These are phyloP conservation scores for Psilanteris sp. DNA, from an alignment of 1,140 invertebrate species.

Conservation along the genomic window DNA sequence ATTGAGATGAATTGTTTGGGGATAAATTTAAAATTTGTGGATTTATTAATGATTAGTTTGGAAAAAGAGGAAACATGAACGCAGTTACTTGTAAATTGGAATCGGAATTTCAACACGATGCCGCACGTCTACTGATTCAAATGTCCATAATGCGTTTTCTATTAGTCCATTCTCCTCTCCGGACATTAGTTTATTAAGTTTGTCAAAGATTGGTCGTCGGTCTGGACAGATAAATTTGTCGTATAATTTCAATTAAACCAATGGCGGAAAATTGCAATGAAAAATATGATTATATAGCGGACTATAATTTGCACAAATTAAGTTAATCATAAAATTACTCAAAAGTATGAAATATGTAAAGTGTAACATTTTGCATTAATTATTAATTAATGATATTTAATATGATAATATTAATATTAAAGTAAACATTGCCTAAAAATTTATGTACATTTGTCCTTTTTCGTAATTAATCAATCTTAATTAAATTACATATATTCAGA, in stretches of 20 bases:
- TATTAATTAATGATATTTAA: no score
- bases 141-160: constrained; percentile 29
- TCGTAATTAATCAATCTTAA: no score
- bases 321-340: no score
- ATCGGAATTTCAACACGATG: background rate
- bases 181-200: constrained; percentile 27
- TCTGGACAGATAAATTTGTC: constrained; percentile 7
- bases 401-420: no score
- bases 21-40: background rate
- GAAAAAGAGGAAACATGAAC: background rate
- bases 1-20: background rate
- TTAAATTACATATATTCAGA: no score
- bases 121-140: no score
- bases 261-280: constrained; percentile 5
- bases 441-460: no score
- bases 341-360: no score
- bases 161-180: constrained; percentile 6
- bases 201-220: constrained; percentile 4
- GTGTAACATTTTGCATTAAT: no score
- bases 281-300: no score
- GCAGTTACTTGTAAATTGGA: background rate
- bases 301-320: no score
- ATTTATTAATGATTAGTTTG: background rate
- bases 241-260: constrained; percentile 27
- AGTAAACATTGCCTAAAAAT: no score